Evolutionary conservation across 1,140 invertebrate genomes (phyloP).

Genomic region (Pentalonia nigronervosa): DNA sequence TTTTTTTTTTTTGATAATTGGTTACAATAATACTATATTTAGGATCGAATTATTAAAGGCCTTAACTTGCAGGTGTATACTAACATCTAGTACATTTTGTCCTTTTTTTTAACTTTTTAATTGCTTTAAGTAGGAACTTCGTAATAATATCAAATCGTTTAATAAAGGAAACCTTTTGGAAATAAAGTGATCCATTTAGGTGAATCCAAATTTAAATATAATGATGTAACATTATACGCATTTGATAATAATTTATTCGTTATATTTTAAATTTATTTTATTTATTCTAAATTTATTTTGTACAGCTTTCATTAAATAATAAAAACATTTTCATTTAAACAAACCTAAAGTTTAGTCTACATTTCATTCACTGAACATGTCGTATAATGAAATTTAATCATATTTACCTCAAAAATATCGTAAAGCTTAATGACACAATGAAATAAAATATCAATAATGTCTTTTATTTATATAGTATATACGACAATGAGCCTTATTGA

Average conservation of each 20-base stretch:
- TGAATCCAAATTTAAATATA: neutral
- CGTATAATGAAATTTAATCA: neutral
- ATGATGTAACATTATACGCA: neutral
- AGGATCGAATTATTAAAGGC: neutral
- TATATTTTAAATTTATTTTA: neutral
- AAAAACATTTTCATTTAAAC: neutral
- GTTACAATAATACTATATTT: neutral
- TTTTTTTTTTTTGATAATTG: neutral
- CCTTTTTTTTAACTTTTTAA: neutral
- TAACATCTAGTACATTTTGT: neutral
- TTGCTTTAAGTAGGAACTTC: neutral
- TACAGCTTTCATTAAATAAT: neutral
- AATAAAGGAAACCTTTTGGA: neutral
- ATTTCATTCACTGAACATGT: neutral
- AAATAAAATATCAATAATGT: neutral
- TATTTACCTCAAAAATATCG: neutral
- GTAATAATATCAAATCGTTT: neutral
- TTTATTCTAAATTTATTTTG: neutral
- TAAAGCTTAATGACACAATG: neutral
- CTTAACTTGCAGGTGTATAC: neutral
- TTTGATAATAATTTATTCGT: neutral
- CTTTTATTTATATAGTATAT: too few relatives aligned
- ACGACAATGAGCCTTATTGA: too few relatives aligned
- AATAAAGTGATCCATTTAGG: neutral
- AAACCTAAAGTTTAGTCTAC: neutral